Evolutionary conservation across 2,797 vertebrate genomes (phyloP).

Genomic region (Crypturellus tataupa): DNA sequence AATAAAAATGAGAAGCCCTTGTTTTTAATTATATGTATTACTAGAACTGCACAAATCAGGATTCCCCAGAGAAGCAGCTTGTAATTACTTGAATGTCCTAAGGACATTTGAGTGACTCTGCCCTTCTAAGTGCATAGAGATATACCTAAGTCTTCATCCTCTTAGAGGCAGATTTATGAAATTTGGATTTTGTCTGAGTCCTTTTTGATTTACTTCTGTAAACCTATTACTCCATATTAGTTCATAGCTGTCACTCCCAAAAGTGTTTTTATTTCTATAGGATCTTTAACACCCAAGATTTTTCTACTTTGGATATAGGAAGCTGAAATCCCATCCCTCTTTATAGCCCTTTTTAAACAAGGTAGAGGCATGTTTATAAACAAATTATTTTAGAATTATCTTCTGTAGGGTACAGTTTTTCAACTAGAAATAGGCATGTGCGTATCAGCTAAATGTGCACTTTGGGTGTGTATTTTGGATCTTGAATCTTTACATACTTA

Average conservation of each 20-base stretch:
- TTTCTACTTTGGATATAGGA: not conserved
- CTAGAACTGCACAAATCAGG: not conserved
- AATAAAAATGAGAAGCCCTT: conserved; percentile 5
- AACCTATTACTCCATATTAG: not conserved
- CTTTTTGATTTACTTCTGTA: not conserved
- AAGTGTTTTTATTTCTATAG: not conserved
- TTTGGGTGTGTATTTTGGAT: not conserved
- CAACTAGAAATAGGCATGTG: not conserved
- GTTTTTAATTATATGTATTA: conserved; percentile 21
- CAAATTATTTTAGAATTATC: not conserved
- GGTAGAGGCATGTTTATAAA: not conserved
- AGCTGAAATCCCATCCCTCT: not conserved
- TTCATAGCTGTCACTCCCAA: not conserved
- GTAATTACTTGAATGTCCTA: not conserved
- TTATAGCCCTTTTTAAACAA: not conserved
- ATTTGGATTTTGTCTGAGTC: not conserved
- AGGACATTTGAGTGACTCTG: not conserved
- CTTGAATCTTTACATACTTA: not conserved
- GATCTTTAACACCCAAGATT: not conserved
- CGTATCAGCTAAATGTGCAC: not conserved
- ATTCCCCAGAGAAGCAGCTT: not conserved
- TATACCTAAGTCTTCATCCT: not conserved
- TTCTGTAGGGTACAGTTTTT: not conserved
- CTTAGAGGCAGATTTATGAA: not conserved
- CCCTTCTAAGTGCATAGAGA: not conserved